Base-by-base conservation (phyloP, 2,888 invertebrate genomes). In the Drosophila leonis region DNA sequence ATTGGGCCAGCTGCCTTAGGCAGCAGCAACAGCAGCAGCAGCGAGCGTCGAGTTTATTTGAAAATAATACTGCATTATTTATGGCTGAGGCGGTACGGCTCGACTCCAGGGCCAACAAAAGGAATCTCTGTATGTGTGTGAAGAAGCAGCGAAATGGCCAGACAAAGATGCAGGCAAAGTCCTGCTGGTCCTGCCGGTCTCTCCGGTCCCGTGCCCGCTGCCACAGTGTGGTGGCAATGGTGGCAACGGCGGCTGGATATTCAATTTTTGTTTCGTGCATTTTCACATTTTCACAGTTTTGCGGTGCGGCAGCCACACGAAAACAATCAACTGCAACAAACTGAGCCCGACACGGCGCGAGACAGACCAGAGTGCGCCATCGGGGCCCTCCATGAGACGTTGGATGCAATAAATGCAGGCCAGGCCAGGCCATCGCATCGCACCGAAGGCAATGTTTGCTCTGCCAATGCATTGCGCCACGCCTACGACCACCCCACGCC, bases 41-140 rank as follows among this genome's bases (percentile, higher is more conserved):
- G 27, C 46, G 70, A 66, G 69, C 72, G 66, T 72, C 54, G 80
- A 84, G 89, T 89, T 90, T 89, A 87, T 90, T 88, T 85, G 86
- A 86, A 90, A 90, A 90, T 86, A 88, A 88, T 84, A 87, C 86
- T 75, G 75, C 81, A 80, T 87, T 87, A 89, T 89, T 90, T 89
- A 89, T 90, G 84, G 80, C 74, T 60, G 72, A 72, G 68, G 78
- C 80, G 71, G 65, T 67, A n/a, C 68, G 72, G 64, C 70, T 68
- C 80, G 63, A 69, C 72, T 65, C 62, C 33, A 41, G 52, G 29
- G 44, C 56, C 65, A 55, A 67, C 75, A 77, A 80, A 75, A 72
- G 62, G 70, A 69, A 75, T 66, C 66, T 69, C 18, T 29, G 13
- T 6, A 44, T 64, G 60, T 49, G 20, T 44, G 24, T 41, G 29